Conservation (phyloP, 2,113 vertebrate genomes). For the Sapayoa aenigma region DNA sequence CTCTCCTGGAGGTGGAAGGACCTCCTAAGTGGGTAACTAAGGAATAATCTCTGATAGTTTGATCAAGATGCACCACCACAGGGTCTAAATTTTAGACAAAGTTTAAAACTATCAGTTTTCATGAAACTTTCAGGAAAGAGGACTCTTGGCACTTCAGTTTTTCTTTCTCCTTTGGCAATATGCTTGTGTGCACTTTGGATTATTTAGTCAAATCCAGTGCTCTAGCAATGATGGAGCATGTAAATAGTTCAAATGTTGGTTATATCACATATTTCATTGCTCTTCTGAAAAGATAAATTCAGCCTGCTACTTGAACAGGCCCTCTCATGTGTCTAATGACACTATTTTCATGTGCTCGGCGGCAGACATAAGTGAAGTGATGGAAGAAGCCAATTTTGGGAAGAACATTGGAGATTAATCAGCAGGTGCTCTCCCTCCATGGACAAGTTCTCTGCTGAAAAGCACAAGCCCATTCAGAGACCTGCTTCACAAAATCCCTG, state of each 20-base stretch:
- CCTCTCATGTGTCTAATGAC: not conserved
- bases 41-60: not conserved
- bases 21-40: not conserved
- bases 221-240: not conserved
- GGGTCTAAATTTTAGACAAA: not conserved
- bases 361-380: constrained; percentile 9
- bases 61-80: not conserved
- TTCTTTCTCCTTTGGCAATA: not conserved
- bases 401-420: constrained; percentile 34
- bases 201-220: not conserved
- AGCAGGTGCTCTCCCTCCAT: not conserved
- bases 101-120: not conserved
- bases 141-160: not conserved
- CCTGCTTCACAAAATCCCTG: not conserved
- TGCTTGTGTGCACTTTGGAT: not conserved
- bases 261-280: not conserved
- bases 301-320: not conserved
- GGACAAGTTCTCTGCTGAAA: not conserved
- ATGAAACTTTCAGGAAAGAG: not conserved
- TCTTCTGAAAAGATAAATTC: constrained; percentile 17
- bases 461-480: not conserved
- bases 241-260: not conserved
- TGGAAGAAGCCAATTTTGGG: constrained; percentile 3
- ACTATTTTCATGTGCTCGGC: not conserved
- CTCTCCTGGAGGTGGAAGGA: not conserved